phyloP scores from a whole-genome alignment of 1,140 invertebrate species.

The Sminthurides bifidus region DNA sequence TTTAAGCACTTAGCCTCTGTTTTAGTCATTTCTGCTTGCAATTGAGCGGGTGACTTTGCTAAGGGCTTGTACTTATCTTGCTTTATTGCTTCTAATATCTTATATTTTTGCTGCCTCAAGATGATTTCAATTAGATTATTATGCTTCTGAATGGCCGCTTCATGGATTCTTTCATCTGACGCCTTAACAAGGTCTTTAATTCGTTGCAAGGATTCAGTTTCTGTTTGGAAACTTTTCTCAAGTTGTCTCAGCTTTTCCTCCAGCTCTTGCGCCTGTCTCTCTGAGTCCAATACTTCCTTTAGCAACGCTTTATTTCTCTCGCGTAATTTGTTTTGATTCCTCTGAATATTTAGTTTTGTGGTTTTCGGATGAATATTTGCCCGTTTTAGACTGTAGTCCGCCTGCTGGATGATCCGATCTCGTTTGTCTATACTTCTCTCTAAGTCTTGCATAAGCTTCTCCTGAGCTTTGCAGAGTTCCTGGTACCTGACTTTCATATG shows the following conservation, averaged over 20 bases:
- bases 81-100: conserved; percentile 24
- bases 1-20: conserved; percentile 18
- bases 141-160: conserved; percentile 26
- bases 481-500: conserved; percentile 59
- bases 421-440: conserved; percentile 58
- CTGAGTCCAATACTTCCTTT: conserved; percentile 28
- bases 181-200: conserved; percentile 17
- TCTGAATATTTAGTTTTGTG: conserved; percentile 25
- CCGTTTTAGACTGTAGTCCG: conserved; percentile 45
- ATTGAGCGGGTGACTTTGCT: conserved; percentile 15
- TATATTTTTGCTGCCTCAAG: conserved; percentile 28
- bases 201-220: conserved; percentile 4
- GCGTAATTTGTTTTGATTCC: conserved; percentile 19
- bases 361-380: conserved; percentile 26
- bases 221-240: conserved; percentile 14
- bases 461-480: conserved; percentile 57
- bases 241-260: conserved; percentile 20
- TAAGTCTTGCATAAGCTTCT: conserved; percentile 61
- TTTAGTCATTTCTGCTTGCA: conserved; percentile 32
- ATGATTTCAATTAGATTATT: conserved; percentile 30
- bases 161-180: conserved; percentile 20
- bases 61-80: conserved; percentile 19
- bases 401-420: conserved; percentile 50
- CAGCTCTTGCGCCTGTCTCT: conserved; percentile 18
- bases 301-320: conserved; percentile 15